These are phyloP conservation scores for Branchipolynoe longqiensis DNA, from an alignment of 2,888 invertebrate species.

Conservation along the genomic window DNA sequence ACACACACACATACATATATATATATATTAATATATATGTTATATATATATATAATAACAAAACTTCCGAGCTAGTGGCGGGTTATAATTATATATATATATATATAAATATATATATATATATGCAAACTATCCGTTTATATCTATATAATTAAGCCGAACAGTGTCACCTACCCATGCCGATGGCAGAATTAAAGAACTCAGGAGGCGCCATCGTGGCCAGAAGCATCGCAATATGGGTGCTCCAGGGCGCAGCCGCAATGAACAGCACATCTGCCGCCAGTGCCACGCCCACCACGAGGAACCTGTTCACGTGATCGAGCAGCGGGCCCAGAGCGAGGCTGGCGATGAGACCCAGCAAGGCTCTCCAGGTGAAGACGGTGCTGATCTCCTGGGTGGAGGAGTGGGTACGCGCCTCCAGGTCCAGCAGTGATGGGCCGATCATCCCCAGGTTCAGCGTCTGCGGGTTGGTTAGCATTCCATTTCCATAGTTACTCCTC, in stretches of 20 bases:
- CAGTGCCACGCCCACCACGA: conserved; percentile 50
- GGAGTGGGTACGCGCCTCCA: conserved; percentile 54
- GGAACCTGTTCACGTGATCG: conserved; percentile 56
- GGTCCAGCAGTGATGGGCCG: conserved; percentile 63
- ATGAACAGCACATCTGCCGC: conserved; percentile 47
- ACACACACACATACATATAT: too few relatives aligned
- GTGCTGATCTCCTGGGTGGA: conserved; percentile 55
- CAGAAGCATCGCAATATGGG: not conserved
- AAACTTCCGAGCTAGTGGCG: too few relatives aligned
- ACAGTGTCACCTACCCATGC: conserved; percentile 58
- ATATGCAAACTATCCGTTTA: too few relatives aligned
- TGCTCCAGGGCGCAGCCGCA: conserved; percentile 56
- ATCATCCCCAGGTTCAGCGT: conserved; percentile 62
- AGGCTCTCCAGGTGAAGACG: conserved; percentile 61
- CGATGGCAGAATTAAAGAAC: conserved; percentile 62
- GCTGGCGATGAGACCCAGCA: conserved; percentile 62
- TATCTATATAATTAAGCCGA: too few relatives aligned
- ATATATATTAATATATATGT: too few relatives aligned
- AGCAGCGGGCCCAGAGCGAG: conserved; percentile 59
- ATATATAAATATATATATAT: too few relatives aligned
- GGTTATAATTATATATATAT: too few relatives aligned
- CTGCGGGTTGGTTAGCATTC: too few relatives aligned
- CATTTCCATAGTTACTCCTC: too few relatives aligned
- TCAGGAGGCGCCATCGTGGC: conserved; percentile 59
- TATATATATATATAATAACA: too few relatives aligned